Evolutionary conservation across 2,113 vertebrate species (phyloP).

Genomic region (Morone chrysops): DNA sequence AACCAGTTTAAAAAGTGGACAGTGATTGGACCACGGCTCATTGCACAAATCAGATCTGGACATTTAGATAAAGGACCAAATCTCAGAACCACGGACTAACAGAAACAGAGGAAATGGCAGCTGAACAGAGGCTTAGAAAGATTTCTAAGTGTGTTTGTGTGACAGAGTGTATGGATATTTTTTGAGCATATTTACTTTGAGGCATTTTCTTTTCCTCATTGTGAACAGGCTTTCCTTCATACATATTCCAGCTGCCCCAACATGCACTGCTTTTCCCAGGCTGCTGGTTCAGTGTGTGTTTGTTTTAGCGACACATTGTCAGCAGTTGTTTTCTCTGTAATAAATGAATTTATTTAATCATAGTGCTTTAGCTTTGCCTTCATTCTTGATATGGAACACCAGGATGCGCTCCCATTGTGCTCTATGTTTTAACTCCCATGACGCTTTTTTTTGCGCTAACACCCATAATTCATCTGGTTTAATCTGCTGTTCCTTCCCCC

Average conservation of each 20-base stretch:
- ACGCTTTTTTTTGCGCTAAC: constrained; percentile 71
- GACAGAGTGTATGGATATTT: background rate
- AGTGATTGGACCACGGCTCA: constrained; percentile 27
- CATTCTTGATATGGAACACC: constrained; percentile 82
- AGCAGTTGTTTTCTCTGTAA: constrained; percentile 31
- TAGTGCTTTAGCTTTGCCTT: constrained; percentile 61
- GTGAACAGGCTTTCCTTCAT: constrained; percentile 60
- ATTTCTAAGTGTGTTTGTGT: constrained; percentile 8
- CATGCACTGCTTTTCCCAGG: constrained; percentile 73
- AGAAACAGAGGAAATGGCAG: constrained; percentile 36
- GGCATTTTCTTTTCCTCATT: constrained; percentile 58
- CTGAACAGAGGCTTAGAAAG: constrained; percentile 26
- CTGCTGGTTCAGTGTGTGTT: constrained; percentile 61
- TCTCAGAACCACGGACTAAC: background rate
- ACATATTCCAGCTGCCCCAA: constrained; percentile 59
- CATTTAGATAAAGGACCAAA: constrained; percentile 21
- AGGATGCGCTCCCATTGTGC: constrained; percentile 78
- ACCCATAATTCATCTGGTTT: constrained; percentile 88
- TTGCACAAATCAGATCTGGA: constrained; percentile 27
- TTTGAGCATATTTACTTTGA: constrained; percentile 56
- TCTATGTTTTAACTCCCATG: constrained; percentile 85
- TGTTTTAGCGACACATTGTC: constrained; percentile 16
- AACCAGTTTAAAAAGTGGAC: constrained; percentile 2
- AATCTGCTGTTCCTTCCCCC: constrained; percentile 92
- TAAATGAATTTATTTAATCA: constrained; percentile 32